Evolutionary conservation across 1,140 invertebrate species (phyloP), one percentile per base, ranked within the genome.

Genomic region (Neelides sp.): DNA sequence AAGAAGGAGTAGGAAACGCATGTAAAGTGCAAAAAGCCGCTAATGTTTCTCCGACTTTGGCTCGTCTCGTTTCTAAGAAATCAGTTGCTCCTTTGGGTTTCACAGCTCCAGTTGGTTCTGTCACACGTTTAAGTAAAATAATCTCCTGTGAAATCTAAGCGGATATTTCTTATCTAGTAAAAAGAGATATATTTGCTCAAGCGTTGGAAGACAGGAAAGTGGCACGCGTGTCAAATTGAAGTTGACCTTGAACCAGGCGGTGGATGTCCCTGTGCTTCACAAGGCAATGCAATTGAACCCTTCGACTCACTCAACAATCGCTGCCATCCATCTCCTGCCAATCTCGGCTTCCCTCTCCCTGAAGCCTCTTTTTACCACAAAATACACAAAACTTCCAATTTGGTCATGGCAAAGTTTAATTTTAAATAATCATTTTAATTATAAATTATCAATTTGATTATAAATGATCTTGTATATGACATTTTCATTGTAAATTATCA

Each of bases 91-190:
- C 54, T 62, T 64, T 62, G 23, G 69, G 70, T 45, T 62, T 59
- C 41, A 71, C 66, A 20, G 69, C 66, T 56, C 68, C 68, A 51
- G 69, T 73, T 36, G 73, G 72, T 64, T 72, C 72, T 74, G 66
- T 58, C 72, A 61, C 54, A 62, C 55, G 59, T 23, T 15, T 26
- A 41, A 17, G 12, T 23, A 44, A 26, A 23, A 23, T n/a, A 44
- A 40, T 49, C 5, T 41, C 12, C 24, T 4, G 5, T 3, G n/a
- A 5, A 44, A 44, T 19, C 2, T 8, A 13, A 24, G 7, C 19
- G 12, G 1, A 15, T n/a, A n/a, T n/a, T n/a, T n/a, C n/a, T n/a
- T n/a, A n/a, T n/a, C n/a, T n/a, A n/a, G n/a, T n/a, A n/a, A n/a
- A n/a, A n/a, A n/a, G n/a, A n/a, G n/a, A n/a, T n/a, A n/a, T 4